Evolutionary conservation across 2,888 invertebrate species (phyloP).

Genomic region (Mesorhabditis belari): DNA sequence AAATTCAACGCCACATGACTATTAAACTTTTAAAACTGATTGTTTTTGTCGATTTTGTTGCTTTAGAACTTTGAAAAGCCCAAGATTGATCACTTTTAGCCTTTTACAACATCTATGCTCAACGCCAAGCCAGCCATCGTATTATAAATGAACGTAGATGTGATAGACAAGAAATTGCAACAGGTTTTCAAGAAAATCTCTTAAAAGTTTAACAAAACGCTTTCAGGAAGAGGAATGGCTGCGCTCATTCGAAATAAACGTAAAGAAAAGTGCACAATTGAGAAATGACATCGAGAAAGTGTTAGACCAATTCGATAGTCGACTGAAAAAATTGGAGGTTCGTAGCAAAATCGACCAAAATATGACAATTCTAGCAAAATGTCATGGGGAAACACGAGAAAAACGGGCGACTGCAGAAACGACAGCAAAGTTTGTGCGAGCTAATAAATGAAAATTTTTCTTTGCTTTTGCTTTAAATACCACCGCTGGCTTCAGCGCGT

Average conservation of each 20-base stretch:
- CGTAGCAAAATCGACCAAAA: not conserved
- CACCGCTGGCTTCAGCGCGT: no score
- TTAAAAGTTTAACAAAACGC: no score
- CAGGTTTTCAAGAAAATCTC: not conserved
- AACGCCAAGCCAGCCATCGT: not conserved
- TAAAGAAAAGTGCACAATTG: constrained; percentile 34
- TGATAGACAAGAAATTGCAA: not conserved
- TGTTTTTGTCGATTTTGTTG: no score
- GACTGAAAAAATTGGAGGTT: not conserved
- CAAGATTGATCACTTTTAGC: not conserved
- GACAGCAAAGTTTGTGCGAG: constrained; percentile 43
- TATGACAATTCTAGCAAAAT: constrained; percentile 23
- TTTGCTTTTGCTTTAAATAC: no score
- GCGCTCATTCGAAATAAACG: constrained; percentile 31
- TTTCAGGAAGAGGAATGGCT: constrained; percentile 51
- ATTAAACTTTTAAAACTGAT: no score
- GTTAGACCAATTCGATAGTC: constrained; percentile 12
- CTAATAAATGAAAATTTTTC: no score
- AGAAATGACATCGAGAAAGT: constrained; percentile 23
- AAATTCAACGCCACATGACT: no score
- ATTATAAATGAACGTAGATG: not conserved
- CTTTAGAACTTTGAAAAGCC: no score
- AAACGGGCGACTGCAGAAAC: constrained; percentile 44
- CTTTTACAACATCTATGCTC: not conserved
- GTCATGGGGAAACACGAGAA: constrained; percentile 47